Conservation (phyloP, 1,140 invertebrate genomes). For the Rhyacophila brunnea region DNA sequence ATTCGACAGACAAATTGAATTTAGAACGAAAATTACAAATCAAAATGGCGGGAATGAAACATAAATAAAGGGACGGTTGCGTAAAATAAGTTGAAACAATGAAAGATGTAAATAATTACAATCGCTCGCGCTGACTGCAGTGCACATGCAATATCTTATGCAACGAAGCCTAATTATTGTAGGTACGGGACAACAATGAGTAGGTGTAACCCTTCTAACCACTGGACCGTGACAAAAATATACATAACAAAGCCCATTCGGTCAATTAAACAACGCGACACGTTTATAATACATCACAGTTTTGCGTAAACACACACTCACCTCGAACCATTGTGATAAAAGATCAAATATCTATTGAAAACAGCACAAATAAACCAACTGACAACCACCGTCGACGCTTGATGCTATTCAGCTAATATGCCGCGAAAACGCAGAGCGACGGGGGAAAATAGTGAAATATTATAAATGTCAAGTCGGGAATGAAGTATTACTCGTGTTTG, state of each 20-base stretch:
- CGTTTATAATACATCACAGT: background rate
- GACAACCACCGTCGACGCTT: slow-evolving; percentile 16
- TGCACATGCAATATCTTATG: slow-evolving; percentile 23
- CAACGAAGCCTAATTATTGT: slow-evolving; percentile 16
- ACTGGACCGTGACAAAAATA: slow-evolving; percentile 10
- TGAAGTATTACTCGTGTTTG: no score
- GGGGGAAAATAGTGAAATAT: slow-evolving; percentile 3
- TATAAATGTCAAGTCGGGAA: background rate
- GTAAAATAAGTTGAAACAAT: background rate
- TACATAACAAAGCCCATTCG: background rate
- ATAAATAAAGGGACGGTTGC: background rate
- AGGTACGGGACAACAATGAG: slow-evolving; percentile 9
- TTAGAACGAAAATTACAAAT: background rate
- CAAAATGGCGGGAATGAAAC: background rate
- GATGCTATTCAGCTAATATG: slow-evolving; percentile 1
- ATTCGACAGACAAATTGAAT: background rate
- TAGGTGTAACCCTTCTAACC: slow-evolving; percentile 18
- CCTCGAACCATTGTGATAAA: slow-evolving; percentile 20
- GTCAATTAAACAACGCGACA: slow-evolving; percentile 2
- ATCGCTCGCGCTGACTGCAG: background rate
- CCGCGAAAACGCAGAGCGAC: slow-evolving; percentile 12
- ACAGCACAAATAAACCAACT: slow-evolving; percentile 1
- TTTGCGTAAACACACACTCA: slow-evolving; percentile 1
- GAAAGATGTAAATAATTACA: slow-evolving; percentile 1
- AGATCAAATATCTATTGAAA: background rate